Evolutionary conservation across 2,113 vertebrate genomes (phyloP).

Genomic region (Phalacrocorax aristotelis): DNA sequence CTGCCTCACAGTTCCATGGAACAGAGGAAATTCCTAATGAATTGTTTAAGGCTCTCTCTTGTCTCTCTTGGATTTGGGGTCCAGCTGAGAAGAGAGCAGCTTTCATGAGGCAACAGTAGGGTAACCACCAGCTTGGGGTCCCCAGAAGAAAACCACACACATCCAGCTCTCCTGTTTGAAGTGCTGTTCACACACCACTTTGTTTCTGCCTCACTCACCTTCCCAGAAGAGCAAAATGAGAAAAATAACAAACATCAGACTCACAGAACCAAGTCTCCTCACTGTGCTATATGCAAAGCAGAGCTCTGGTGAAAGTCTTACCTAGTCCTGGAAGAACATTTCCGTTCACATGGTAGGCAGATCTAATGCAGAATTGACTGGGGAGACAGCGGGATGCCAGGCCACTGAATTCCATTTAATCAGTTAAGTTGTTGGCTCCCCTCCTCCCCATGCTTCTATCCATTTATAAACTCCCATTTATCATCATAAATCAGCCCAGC

Average conservation of each 20-base stretch:
- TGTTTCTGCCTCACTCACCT: background rate
- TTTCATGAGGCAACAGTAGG: background rate
- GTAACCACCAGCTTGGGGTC: background rate
- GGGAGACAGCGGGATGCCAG: background rate
- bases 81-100: background rate
- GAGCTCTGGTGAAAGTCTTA: background rate
- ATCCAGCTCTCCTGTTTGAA: background rate
- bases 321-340: background rate
- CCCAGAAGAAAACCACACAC: background rate
- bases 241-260: background rate
- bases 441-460: background rate
- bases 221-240: background rate
- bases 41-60: background rate
- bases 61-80: background rate
- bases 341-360: background rate
- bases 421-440: background rate
- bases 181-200: background rate
- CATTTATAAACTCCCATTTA: slow-evolving; percentile 41
- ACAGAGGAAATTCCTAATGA: background rate
- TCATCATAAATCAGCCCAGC: slow-evolving; percentile 21
- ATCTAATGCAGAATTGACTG: background rate
- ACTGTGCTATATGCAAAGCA: background rate
- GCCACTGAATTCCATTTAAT: background rate
- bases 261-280: background rate
- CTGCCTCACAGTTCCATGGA: background rate